Evolutionary conservation across 2,888 invertebrate species (phyloP).

Genomic region (Hirudinaria manillensis): DNA sequence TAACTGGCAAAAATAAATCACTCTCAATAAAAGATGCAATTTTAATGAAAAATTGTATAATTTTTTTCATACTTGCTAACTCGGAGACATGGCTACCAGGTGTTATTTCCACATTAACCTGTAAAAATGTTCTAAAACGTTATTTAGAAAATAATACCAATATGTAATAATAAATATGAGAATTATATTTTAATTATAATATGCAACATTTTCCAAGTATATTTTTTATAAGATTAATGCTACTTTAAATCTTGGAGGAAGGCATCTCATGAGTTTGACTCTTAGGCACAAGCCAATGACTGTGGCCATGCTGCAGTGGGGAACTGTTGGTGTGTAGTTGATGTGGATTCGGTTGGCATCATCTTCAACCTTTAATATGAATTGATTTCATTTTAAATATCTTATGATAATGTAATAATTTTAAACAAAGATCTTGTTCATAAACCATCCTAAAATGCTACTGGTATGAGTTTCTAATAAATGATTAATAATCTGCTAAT

Average conservation of each 20-base stretch:
- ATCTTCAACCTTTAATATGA: conserved; percentile 64
- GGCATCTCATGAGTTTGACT: conserved; percentile 74
- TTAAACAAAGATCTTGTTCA: too few species aligned
- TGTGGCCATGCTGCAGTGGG: conserved; percentile 97
- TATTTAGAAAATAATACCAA: not conserved
- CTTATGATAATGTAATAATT: not conserved
- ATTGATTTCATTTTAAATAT: not conserved
- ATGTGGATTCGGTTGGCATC: conserved; percentile 67
- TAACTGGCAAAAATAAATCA: conserved; percentile 59
- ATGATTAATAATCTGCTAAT: too few species aligned
- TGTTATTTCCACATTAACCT: conserved; percentile 79
- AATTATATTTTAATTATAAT: conserved; percentile 20
- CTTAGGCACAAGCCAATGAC: conserved; percentile 84
- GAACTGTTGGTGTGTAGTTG: conserved; percentile 92
- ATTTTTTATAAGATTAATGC: not conserved
- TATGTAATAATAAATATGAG: too few species aligned
- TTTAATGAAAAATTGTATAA: not conserved
- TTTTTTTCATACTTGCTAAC: conserved; percentile 59
- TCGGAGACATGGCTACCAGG: conserved; percentile 90
- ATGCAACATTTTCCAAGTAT: not conserved
- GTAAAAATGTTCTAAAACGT: conserved; percentile 46
- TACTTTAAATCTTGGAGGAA: conserved; percentile 52
- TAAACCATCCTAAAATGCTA: not conserved
- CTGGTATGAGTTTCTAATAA: too few species aligned
- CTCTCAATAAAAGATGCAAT: not conserved